These are phyloP conservation scores for Porites rus DNA, from an alignment of 92 coral and sea anemone species.

Conservation along the genomic window DNA sequence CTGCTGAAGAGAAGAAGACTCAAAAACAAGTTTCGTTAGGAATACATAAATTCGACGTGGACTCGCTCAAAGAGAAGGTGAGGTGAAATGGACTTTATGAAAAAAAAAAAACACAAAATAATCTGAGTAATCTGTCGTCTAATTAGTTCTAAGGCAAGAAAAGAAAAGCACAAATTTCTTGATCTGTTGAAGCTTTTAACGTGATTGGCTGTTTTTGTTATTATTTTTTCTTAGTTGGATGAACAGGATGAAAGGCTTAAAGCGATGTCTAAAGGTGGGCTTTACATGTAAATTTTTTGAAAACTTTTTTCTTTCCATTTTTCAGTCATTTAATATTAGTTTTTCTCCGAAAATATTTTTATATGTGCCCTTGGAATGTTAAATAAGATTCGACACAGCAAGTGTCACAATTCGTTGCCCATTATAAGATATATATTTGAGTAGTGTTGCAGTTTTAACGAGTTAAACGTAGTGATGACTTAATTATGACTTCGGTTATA, in stretches of 20 bases:
- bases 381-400: too few species aligned
- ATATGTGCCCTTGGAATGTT: too few species aligned
- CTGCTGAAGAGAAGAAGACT: conserved; percentile 48
- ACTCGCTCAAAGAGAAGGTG: conserved; percentile 59
- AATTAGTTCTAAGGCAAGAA: not conserved
- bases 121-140: too few species aligned
- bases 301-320: too few species aligned
- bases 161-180: not conserved
- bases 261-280: conserved; percentile 70
- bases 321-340: too few species aligned
- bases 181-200: not conserved
- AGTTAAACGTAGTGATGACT: too few species aligned
- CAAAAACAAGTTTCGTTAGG: conserved; percentile 72
- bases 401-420: too few species aligned
- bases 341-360: too few species aligned
- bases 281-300: not conserved
- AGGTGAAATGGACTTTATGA: not conserved
- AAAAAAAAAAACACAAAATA: not conserved
- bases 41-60: conserved; percentile 64
- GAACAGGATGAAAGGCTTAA: conserved; percentile 72
- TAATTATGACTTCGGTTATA: too few species aligned
- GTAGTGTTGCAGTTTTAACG: too few species aligned
- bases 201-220: not conserved
- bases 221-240: conserved; percentile 58
- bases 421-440: too few species aligned